Percentiles rank a stretch among this genome's conserved stretches.
phyloP scores from a whole-genome alignment of 2,113 vertebrate species.

The Axis porcinus region DNA sequence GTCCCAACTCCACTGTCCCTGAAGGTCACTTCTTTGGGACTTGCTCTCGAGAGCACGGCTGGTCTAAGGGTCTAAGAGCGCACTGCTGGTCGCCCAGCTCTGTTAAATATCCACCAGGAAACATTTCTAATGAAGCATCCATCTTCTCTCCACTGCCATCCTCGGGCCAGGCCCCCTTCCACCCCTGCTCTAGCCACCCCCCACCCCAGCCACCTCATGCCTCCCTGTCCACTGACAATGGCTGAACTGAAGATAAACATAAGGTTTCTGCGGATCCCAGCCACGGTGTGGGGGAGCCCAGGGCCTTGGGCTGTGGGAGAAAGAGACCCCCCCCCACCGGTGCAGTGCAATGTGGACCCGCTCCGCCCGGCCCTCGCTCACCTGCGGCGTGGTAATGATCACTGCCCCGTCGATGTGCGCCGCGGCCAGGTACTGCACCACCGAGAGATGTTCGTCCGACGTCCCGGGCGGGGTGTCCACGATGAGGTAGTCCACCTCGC shows the following conservation, averaged over 20 bases:
- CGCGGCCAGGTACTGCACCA: slow-evolving; percentile 91
- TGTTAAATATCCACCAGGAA: not conserved
- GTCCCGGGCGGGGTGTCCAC: slow-evolving; percentile 96
- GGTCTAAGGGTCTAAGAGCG: not conserved
- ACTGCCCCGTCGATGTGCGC: slow-evolving; percentile 88
- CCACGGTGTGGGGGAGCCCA: not conserved
- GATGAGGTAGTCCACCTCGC: slow-evolving; percentile 93
- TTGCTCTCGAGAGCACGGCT: not conserved
- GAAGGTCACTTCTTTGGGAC: not conserved
- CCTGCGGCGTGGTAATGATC: slow-evolving; percentile 96
- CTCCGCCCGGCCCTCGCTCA: slow-evolving; percentile 30
- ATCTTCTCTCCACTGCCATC: not conserved
- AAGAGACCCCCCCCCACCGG: not conserved
- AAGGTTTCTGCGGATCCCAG: not conserved
- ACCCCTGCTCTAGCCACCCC: not conserved
- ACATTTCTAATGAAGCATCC: not conserved
- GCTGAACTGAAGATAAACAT: not conserved
- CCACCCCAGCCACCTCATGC: not conserved
- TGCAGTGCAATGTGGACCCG: not conserved
- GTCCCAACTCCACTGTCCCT: not conserved
- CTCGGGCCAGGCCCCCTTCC: not conserved
- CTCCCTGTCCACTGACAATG: not conserved
- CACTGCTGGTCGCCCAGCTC: not conserved
- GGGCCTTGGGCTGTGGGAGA: not conserved
- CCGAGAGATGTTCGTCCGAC: slow-evolving; percentile 94